These are phyloP conservation scores for Eudasyphora cyanicolor DNA, from an alignment of 2,888 invertebrate species.

Conservation along the genomic window DNA sequence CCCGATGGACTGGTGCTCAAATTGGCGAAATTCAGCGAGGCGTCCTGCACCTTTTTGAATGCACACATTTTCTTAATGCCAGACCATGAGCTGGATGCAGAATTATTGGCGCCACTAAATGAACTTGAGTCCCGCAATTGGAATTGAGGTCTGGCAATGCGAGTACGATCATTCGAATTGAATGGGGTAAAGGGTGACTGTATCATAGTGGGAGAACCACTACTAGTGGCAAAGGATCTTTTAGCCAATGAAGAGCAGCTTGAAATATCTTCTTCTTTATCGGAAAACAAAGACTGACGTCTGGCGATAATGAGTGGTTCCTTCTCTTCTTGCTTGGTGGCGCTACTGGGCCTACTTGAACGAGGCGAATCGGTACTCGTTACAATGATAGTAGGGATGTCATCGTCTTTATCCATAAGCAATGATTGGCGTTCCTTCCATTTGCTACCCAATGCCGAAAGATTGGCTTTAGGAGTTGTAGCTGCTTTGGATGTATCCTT, in stretches of 20 bases:
- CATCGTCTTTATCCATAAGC: slow-evolving; percentile 68
- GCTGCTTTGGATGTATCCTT: slow-evolving; percentile 68
- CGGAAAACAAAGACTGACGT: slow-evolving; percentile 36
- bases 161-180: slow-evolving; percentile 72
- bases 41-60: slow-evolving; percentile 74
- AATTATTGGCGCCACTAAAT: background rate
- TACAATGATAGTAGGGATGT: background rate
- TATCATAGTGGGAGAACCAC: slow-evolving; percentile 25
- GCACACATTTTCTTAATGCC: slow-evolving; percentile 71
- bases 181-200: slow-evolving; percentile 71
- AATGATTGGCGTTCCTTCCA: slow-evolving; percentile 75
- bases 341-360: background rate
- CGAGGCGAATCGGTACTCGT: background rate
- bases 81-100: slow-evolving; percentile 13
- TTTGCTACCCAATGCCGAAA: slow-evolving; percentile 70
- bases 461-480: slow-evolving; percentile 48
- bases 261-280: slow-evolving; percentile 28
- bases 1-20: slow-evolving; percentile 78
- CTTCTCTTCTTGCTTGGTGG: background rate
- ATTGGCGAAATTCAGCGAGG: slow-evolving; percentile 74
- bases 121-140: slow-evolving; percentile 39
- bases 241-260: slow-evolving; percentile 2
- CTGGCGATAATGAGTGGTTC: background rate
- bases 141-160: slow-evolving; percentile 67
- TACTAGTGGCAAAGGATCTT: slow-evolving; percentile 40